Conservation (phyloP, 2,113 vertebrate genomes). For the Progne subis region DNA sequence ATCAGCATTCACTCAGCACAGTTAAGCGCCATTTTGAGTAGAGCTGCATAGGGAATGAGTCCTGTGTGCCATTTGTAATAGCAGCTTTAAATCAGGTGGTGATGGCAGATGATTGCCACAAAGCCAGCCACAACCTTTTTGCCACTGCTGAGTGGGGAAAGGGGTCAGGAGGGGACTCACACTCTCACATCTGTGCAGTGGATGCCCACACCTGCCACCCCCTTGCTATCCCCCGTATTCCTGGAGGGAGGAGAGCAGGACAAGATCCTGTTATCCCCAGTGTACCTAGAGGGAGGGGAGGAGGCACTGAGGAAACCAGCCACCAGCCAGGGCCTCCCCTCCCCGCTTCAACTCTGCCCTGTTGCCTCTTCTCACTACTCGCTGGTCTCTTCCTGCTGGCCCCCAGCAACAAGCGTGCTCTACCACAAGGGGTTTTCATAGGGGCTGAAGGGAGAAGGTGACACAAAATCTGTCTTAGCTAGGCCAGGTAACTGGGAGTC, state of each 20-base stretch:
- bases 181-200: neutral
- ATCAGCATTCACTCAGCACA: slow-evolving; percentile 27
- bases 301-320: neutral
- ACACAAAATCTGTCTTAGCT: neutral
- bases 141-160: neutral
- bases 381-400: neutral
- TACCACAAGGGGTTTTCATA: neutral
- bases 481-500: neutral
- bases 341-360: fast-evolving
- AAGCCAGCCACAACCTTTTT: neutral
- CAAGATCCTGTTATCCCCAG: neutral
- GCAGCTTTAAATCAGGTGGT: slow-evolving; percentile 23
- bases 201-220: neutral
- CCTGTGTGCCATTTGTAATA: neutral
- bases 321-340: fast-evolving
- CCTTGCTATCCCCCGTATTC: neutral
- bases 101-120: neutral
- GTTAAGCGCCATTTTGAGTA: slow-evolving; percentile 24
- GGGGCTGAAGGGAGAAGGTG: neutral
- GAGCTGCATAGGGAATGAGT: neutral
- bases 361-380: neutral
- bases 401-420: neutral
- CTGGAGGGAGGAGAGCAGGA: neutral
- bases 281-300: neutral
- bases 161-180: neutral